Percentiles rank a stretch among this genome's conserved stretches.
These are phyloP conservation scores for Sinosuthora webbiana DNA, from an alignment of 2,113 vertebrate species.

Conservation along the genomic window DNA sequence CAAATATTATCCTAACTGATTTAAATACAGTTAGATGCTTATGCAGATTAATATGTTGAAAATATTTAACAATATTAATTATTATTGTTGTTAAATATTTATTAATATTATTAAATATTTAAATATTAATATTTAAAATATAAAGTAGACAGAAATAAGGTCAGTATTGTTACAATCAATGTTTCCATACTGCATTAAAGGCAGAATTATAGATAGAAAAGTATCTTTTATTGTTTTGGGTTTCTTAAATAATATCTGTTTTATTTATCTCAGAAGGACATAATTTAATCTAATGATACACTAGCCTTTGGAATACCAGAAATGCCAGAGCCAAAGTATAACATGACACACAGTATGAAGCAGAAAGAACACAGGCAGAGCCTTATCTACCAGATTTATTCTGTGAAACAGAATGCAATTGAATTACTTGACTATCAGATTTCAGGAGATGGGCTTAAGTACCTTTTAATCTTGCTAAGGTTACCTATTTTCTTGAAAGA, in stretches of 20 bases:
- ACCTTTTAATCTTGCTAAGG: neutral
- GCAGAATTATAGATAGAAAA: neutral
- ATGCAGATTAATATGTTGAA: neutral
- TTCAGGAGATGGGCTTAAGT: neutral
- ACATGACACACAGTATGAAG: neutral
- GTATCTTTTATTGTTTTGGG: neutral
- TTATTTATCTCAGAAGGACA: neutral
- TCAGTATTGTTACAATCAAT: neutral
- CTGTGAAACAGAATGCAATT: neutral
- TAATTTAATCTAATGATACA: neutral
- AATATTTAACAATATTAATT: neutral
- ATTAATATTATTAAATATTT: no score
- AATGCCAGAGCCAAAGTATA: conserved; percentile 1
- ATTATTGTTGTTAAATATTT: no score
- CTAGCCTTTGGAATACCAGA: neutral
- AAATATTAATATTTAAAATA: no score
- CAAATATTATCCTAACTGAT: neutral
- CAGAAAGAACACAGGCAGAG: neutral
- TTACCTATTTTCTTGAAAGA: neutral
- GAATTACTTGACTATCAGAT: neutral
- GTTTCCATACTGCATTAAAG: neutral
- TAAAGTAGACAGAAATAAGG: neutral
- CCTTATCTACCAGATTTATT: neutral
- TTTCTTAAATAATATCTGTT: neutral
- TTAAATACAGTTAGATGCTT: neutral